Base-by-base conservation (phyloP, 2,797 vertebrate genomes). In the Aplochiton taeniatus region DNA sequence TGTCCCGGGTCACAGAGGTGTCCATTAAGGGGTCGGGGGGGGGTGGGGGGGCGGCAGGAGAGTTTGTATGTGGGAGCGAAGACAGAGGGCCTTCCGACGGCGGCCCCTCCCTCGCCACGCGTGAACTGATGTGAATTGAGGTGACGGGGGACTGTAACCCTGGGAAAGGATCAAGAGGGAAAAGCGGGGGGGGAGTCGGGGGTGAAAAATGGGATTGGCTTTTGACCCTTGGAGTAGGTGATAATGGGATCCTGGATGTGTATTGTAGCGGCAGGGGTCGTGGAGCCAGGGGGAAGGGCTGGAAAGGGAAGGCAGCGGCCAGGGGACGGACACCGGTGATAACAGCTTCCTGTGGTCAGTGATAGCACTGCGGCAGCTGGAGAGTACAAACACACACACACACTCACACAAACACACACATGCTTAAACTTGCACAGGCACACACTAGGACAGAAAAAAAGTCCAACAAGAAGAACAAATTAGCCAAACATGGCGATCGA, bases 201-300 rank as follows among this genome's bases (percentile, higher is more conserved):
- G 63, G 80, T 87, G 84, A 88, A 83, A 89, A 89, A 90, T 90
- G 86, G 85, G 88, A 89, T 88, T 88, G 88, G 88, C 87, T 86
- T 56, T 68, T 88, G 31, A 85, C 89, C 87, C 62, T 63, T 11
- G 0, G 69, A 78, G 83, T 72, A 43, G 46, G 47, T 48, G 14
- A 88, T 87, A 90, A 90, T 81, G 81, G 71, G 87, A 90, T 88
- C 83, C 73, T 73, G 76, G 88, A 86, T 89, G 87, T 90, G 79
- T 88, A 82, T 87, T 87, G 85, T 86, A 59, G 75, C 77, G 68
- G 68, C 49, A 43, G 43, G 78, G 74, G 80, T 72, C 16, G n/a
- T 14, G 42, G 77, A 84, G 83, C 81, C 81, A 44, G 48, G 16
- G 72, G 79, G 82, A 80, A 80, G 44, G 47, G 17, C 70, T 77